Evolutionary conservation across 2,113 vertebrate species (phyloP), one percentile per base, ranked within the genome.

Genomic region (human): DNA sequence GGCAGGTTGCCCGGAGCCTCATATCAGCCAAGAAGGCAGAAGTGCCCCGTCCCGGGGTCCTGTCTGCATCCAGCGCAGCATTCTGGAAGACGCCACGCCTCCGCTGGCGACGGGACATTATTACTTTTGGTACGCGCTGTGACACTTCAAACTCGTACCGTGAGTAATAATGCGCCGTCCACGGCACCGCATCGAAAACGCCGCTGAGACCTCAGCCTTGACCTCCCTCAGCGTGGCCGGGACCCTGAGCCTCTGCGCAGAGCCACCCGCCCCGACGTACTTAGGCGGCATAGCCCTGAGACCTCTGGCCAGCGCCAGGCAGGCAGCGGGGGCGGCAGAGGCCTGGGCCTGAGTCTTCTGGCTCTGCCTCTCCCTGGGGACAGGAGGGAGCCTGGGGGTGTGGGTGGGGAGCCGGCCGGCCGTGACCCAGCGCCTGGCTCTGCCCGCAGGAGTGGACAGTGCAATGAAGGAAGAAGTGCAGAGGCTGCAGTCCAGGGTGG

Each of bases 111-210:
- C 98, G 97, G 99, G 98, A 55, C 99, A 99, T 99, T 99, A 99
- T 99, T 99, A 99, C 99, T 99, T 99, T 99, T 99, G 99, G 99
- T 99, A 99, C 99, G 99, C 99, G 99, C 99, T 99, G 99, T 99
- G 99, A 99, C 99, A 99, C 99, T 99, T 99, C 99, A 99, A 99
- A 99, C 99, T 99, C 99, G 99, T 99, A 99, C 99, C 99, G 99
- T 99, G 99, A 99, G 99, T 99, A 99, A 99, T 99, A 99, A 99
- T 99, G 99, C 99, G 99, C 98, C 95, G 99, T 98, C 99, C 98
- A 98, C 99, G 98, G 99, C 99, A 95, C 73, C 3, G 98, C 99
- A 94, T 30, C 99, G 6, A 0, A 80, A 55, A 59, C 18, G 0
- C 79, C 0, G 12, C 40, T 0, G 0, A 3, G 81, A 87, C 66